Conservation (phyloP, 2,113 vertebrate species). For the Anhinga anhinga region DNA sequence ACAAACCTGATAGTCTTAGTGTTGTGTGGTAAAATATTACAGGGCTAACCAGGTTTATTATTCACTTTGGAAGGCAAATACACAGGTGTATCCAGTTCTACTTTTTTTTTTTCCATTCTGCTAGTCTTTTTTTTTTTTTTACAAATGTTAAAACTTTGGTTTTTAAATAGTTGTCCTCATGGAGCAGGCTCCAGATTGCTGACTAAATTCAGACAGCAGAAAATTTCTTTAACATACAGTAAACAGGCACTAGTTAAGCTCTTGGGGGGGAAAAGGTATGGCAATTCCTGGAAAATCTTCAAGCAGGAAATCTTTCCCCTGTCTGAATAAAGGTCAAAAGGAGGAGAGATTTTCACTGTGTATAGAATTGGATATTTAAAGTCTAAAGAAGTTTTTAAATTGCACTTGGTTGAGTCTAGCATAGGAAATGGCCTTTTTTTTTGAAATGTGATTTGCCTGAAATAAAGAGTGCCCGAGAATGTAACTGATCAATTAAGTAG, state of each 20-base stretch:
- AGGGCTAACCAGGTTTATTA: not conserved
- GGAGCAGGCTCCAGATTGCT: not conserved
- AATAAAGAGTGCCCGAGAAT: not conserved
- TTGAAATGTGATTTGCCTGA: not conserved
- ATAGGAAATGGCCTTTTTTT: not conserved
- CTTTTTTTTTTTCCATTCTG: not conserved
- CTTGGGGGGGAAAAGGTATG: not conserved
- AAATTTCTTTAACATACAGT: not conserved
- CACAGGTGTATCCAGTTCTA: not conserved
- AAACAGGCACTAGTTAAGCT: not conserved
- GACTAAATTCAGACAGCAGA: not conserved
- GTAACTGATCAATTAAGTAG: not conserved
- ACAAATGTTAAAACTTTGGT: not conserved
- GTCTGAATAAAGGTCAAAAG: not conserved
- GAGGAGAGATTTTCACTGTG: not conserved
- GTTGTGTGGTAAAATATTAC: not conserved
- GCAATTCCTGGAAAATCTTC: not conserved
- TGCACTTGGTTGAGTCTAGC: not conserved
- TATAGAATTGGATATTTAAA: not conserved
- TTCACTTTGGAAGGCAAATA: not conserved
- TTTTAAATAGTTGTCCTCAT: not conserved
- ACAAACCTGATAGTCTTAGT: not conserved
- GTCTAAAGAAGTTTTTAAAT: not conserved
- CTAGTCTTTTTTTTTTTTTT: not conserved
- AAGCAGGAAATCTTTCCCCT: not conserved